Base-by-base conservation (phyloP, 1,140 invertebrate genomes). In the Bathynomus jamesi region DNA sequence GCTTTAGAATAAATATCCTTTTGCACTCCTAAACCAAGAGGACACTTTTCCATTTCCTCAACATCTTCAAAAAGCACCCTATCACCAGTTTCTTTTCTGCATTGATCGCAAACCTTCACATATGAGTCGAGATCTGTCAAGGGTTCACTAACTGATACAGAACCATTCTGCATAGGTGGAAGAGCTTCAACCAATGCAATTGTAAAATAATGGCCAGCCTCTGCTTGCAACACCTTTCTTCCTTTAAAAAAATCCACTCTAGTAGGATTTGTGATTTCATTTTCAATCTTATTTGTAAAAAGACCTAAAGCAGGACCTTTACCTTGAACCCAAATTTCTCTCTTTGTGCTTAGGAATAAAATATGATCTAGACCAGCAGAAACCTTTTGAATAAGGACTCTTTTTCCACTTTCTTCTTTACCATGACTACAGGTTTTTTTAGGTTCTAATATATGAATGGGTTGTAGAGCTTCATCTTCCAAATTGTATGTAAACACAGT, bases 401-500 rank as follows among this genome's bases (percentile, higher is more conserved):
- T 69, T 21, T 67, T 31, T n/a, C 71, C 71, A 13, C 64, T 68
- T 46, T 73, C 71, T 28, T 73, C 71, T 17, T 68, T 66, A 25
- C 71, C 71, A 31, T 73, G 71, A n/a, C 66, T 73, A 25, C 71
- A 73, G 8, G 71, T 73, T 62, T 73, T 73, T 46, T 73, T 73
- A 4, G 71, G 71, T 32, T 73, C 71, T 24, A 73, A 40, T 4
- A 73, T 63, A n/a, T 66, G 67, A 21, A 73, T 30, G 13, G 71
- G 27, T 13, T 46, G 66, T 4, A 73, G 62, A 24, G 64, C 61
- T 46, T 65, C 62, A 31, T 66, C 63, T 60, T 62, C 61, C 25
- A 73, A n/a, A 27, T 68, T 63, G 28, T 66, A 62, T 5, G 71
- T 68, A 28, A 69, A 73, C 5, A 73, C 71, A 27, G 65, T 67